Base-by-base conservation (phyloP, 2,797 vertebrate genomes). In the Helicolenus hilgendorfi region DNA sequence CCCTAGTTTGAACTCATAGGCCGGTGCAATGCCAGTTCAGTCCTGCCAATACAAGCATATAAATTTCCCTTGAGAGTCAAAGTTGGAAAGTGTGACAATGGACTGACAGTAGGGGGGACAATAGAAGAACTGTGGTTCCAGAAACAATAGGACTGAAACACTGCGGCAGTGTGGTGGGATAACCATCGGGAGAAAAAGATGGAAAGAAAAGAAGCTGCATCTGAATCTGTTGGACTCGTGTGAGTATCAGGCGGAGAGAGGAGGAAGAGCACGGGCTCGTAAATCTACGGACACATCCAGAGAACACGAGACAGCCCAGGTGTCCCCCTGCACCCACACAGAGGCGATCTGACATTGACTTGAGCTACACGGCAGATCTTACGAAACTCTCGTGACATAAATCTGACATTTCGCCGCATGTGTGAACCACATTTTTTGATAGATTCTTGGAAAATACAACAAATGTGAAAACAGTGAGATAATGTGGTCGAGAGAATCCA, bases 31-130 rank as follows among this genome's bases (percentile, higher is more conserved):
- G 89, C 80, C 81, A 90, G 80, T 41, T 73, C 60, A 84, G 38
- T 58, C 70, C 81, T 79, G 93, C 89, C 90, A 92, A 89, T 41
- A 85, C 82, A 90, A 93, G 81, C 89, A 84, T 84, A 88, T 49
- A 87, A 58, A 84, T 84, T 92, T 87, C 92, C 87, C 91, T 77
- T 90, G 90, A 89, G 91, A 92, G 85, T 87, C 68, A 79, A 85
- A 69, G 79, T 41, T 94, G 88, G 89, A 90, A 79, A 79, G 74
- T 76, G 77, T 73, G 86, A 95, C 93, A 94, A 94, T 92, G 74
- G 88, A 81, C 79, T 59, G 59, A 85, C 81, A 90, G 83, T 62
- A 26, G 62, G 26, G 87, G 87, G 77, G 87, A 93, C 88, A 94
- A 91, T 71, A 77, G 88, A 82, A 79, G 65, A 81, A 72, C 70